Percentiles rank a stretch among this genome's conserved stretches.
These are phyloP conservation scores for Phalacrocorax brasilianus DNA, from an alignment of 2,113 vertebrate genomes.

Conservation along the genomic window DNA sequence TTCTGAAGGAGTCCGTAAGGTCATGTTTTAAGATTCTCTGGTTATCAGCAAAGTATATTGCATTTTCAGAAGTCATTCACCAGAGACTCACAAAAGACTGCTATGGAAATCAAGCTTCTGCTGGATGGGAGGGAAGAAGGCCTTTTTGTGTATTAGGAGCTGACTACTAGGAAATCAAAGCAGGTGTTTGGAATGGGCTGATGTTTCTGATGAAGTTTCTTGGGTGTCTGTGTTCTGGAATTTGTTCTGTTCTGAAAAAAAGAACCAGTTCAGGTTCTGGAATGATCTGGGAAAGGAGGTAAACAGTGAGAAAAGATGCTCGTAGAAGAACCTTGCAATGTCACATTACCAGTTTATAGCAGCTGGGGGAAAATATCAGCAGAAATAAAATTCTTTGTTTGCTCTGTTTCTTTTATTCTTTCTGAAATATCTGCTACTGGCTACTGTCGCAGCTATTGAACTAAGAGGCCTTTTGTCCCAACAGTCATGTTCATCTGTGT, in stretches of 20 bases:
- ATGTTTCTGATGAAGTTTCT: not conserved
- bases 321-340: not conserved
- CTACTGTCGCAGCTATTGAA: not conserved
- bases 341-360: not conserved
- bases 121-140: not conserved
- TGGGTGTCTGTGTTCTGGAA: not conserved
- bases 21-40: not conserved
- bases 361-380: not conserved
- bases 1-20: not conserved
- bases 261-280: not conserved
- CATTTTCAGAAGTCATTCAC: not conserved
- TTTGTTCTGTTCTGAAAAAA: too few species aligned
- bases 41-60: not conserved
- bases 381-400: not conserved
- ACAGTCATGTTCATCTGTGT: not conserved
- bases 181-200: not conserved
- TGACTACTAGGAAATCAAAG: not conserved
- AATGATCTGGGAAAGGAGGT: not conserved
- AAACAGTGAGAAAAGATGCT: not conserved
- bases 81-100: not conserved
- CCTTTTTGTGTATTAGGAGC: not conserved
- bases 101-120: not conserved
- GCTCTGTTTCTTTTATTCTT: not conserved
- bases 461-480: not conserved
- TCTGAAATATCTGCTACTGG: conserved; percentile 1